phyloP scores from a whole-genome alignment of 2,113 vertebrate species.

The Melierax canorus region DNA sequence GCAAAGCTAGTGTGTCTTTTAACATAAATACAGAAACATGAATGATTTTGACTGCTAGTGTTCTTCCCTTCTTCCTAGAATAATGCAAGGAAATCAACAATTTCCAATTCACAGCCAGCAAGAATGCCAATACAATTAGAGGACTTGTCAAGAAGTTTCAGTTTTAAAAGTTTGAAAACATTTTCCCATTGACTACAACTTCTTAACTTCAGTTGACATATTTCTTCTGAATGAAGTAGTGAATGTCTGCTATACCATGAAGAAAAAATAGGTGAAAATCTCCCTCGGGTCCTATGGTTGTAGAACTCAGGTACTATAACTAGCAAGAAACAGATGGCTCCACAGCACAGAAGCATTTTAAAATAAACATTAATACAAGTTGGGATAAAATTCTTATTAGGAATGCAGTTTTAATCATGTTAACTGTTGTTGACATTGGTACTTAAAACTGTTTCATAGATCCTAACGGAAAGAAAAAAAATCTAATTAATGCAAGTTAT shows the following conservation, averaged over 20 bases:
- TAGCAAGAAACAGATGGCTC: constrained; percentile 72
- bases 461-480: constrained; percentile 45
- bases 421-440: constrained; percentile 72
- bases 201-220: constrained; percentile 49
- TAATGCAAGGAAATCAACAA: background rate
- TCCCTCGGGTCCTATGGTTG: constrained; percentile 60
- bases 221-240: constrained; percentile 61
- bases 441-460: constrained; percentile 64
- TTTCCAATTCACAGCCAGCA: background rate
- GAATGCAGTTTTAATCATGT: constrained; percentile 72
- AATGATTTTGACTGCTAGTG: constrained; percentile 6
- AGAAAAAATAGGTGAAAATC: constrained; percentile 64
- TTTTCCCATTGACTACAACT: constrained; percentile 7
- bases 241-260: constrained; percentile 40
- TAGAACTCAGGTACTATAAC: constrained; percentile 57
- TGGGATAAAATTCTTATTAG: constrained; percentile 70
- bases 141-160: background rate
- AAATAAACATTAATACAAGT: constrained; percentile 76
- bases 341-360: constrained; percentile 64
- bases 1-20: constrained; percentile 29
- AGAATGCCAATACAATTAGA: background rate
- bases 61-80: background rate
- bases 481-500: constrained; percentile 54
- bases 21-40: constrained; percentile 27
- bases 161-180: constrained; percentile 37